These are phyloP conservation scores for Polydrusus cervinus DNA, from an alignment of 2,888 invertebrate genomes.

Conservation along the genomic window DNA sequence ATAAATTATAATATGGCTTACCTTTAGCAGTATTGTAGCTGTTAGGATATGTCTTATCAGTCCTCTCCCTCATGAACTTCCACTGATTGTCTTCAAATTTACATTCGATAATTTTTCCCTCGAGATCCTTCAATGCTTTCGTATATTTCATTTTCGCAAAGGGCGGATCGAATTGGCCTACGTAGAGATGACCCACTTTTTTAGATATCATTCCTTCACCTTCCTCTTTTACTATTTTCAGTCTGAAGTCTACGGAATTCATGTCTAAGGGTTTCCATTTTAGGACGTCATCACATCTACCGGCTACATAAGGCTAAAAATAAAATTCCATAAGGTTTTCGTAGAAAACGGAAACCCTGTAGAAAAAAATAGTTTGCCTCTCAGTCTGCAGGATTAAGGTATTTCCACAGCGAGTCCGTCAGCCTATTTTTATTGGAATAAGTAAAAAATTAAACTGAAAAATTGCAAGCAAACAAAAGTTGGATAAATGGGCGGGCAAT, in stretches of 20 bases:
- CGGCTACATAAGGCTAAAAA: conserved; percentile 82
- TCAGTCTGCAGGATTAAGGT: no score
- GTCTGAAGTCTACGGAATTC: conserved; percentile 96
- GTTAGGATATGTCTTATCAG: conserved; percentile 98
- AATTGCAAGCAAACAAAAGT: no score
- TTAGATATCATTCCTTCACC: conserved; percentile 75
- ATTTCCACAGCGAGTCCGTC: no score
- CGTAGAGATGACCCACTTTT: conserved; percentile 82
- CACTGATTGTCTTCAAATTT: conserved; percentile 86
- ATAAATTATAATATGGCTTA: conserved; percentile 65
- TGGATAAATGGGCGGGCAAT: no score
- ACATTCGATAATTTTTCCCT: conserved; percentile 98
- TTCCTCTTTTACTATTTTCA: conserved; percentile 84
- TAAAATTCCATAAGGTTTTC: background rate
- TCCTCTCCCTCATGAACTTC: conserved; percentile 96
- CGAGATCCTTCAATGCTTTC: conserved; percentile 83
- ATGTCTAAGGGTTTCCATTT: conserved; percentile 98
- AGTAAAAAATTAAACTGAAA: no score
- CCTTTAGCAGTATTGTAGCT: conserved; percentile 87
- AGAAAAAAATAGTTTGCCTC: no score
- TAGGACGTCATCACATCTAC: conserved; percentile 87
- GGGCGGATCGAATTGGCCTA: conserved; percentile 81
- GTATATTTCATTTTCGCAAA: conserved; percentile 86
- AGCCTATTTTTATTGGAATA: no score
- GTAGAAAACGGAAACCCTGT: no score